Percentiles rank a stretch among this genome's conserved stretches.
Evolutionary conservation across 1,140 invertebrate genomes (phyloP).

Genomic region (Nasonia giraulti): DNA sequence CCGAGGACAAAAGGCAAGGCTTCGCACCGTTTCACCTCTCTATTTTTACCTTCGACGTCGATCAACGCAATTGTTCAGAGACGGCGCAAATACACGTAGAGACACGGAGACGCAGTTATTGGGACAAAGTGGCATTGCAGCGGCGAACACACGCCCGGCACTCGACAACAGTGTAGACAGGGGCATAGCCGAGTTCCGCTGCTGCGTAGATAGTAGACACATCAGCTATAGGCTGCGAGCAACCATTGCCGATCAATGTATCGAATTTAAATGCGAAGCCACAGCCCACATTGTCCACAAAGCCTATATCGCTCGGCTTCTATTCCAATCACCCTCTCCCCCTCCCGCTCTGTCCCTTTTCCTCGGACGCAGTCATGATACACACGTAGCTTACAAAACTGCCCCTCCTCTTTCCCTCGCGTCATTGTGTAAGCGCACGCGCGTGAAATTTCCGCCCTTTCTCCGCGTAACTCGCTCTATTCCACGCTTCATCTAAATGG

Average conservation of each 20-base stretch:
- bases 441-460: conserved; percentile 3
- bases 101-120: neutral
- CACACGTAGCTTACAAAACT: neutral
- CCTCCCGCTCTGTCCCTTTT: neutral
- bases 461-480: neutral
- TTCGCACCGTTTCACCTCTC: neutral
- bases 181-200: neutral
- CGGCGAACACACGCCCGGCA: neutral
- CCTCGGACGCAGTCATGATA: neutral
- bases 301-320: conserved; percentile 29
- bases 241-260: conserved; percentile 43
- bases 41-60: neutral
- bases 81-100: neutral
- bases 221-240: neutral
- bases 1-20: neutral
- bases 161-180: conserved; percentile 5
- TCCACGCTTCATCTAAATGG: neutral
- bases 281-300: conserved; percentile 29
- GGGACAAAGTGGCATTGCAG: conserved; percentile 15
- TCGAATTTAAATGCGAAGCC: conserved; percentile 47
- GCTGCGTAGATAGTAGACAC: neutral
- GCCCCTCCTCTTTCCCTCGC: neutral
- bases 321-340: neutral
- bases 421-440: neutral
- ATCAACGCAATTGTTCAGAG: conserved; percentile 13